Base-by-base conservation (phyloP, 2,113 vertebrate genomes). In the Aplodontia rufa region DNA sequence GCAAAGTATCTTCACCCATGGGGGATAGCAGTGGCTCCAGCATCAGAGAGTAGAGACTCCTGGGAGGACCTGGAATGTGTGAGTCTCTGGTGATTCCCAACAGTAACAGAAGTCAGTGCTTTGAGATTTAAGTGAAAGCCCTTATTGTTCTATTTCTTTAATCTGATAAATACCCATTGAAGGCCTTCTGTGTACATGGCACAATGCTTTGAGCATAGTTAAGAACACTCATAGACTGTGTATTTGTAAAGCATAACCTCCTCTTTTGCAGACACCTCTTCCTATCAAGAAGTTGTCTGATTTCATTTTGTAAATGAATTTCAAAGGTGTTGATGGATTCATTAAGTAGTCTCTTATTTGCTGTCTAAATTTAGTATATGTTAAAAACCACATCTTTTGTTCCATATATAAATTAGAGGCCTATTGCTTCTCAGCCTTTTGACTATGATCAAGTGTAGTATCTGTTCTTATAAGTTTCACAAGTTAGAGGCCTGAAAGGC, bases 301-400 rank as follows among this genome's bases (percentile, higher is more conserved):
- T 49, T 85, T 91, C 19, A 95, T 87, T 87, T 95, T 87, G 87
- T 35, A 79, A 82, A 69, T 91, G 49, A 87, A 85, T 81, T 96
- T 80, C 22, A 80, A 80, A 74, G 49, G 49, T 64, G 37, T 35
- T 49, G 32, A 74, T 80, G 40, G 81, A 30, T 94, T 91, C 53
- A 71, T 58, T 94, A 91, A 58, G 19, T 64, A 90, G 75, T 32
- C 80, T 84, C 72, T 40, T 93, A 51, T 40, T 84, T 89, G 26
- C 42, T 87, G 35, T 91, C 30, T 75, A 88, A 66, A 93, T 32
- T 93, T 88, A 74, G 22, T 62, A 28, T 87, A 66, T 35, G 47
- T 79, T 82, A 51, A 49, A 72, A 87, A 53, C 7, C 19, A 40
- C 53, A 51, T 42, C 20, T 95, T 96, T 84, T 69, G 12, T 80